Evolutionary conservation across 2,797 vertebrate genomes (phyloP).

Genomic region (Moxostoma hubbsi): DNA sequence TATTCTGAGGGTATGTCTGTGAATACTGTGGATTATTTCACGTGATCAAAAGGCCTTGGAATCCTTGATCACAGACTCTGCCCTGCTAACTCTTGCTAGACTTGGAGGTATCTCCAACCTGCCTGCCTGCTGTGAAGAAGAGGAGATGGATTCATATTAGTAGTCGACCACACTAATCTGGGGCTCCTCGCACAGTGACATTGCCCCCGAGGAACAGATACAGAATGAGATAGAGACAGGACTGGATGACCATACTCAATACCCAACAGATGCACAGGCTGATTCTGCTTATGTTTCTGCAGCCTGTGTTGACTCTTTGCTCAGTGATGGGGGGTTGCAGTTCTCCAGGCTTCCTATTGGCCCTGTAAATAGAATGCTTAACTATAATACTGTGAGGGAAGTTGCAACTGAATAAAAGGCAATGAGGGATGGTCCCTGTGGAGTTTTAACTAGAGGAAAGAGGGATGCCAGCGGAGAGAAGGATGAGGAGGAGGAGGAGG

Average conservation of each 20-base stretch:
- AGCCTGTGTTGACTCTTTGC: background rate
- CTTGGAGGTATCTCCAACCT: conserved; percentile 59
- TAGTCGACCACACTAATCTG: background rate
- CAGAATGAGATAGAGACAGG: background rate
- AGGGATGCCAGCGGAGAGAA: conserved; percentile 54
- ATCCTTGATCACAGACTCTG: conserved; percentile 74
- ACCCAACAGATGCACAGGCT: background rate
- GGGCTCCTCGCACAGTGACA: background rate
- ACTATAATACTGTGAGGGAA: conserved; percentile 4
- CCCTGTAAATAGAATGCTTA: conserved; percentile 7
- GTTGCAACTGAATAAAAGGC: conserved; percentile 45
- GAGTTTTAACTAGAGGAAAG: conserved; percentile 52
- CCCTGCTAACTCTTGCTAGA: conserved; percentile 62
- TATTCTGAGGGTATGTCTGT: conserved; percentile 71
- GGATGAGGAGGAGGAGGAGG: conserved; percentile 49
- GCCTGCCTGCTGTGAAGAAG: conserved; percentile 50
- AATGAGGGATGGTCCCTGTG: conserved; percentile 8
- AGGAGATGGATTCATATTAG: conserved; percentile 46
- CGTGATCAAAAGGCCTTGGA: conserved; percentile 77
- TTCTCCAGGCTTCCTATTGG: background rate
- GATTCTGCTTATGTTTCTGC: background rate
- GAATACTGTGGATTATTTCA: conserved; percentile 78
- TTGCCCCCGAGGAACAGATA: background rate
- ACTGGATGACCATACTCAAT: background rate
- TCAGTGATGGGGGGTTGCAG: conserved; percentile 11